Conservation (phyloP, 1,140 invertebrate genomes). For the Anagrus nilaparvatae region DNA sequence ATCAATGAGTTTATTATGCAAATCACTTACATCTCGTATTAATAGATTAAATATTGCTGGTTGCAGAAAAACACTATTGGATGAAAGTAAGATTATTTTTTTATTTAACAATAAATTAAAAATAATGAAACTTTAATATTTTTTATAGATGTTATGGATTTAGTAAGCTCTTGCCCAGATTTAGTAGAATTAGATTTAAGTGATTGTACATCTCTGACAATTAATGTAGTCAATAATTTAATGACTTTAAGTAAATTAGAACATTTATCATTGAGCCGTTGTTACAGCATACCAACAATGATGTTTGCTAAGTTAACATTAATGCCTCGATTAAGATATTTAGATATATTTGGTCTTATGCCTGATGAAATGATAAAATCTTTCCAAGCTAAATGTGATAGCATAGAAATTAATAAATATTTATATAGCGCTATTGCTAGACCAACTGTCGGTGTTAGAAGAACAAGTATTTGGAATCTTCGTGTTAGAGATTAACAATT, state of each 20-base stretch:
- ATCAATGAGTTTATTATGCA: constrained; percentile 51
- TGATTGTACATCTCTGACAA: constrained; percentile 66
- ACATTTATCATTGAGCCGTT: constrained; percentile 73
- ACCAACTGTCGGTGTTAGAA: constrained; percentile 72
- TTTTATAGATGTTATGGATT: constrained; percentile 53
- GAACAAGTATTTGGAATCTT: constrained; percentile 82
- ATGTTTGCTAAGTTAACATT: constrained; percentile 42
- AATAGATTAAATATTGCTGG: constrained; percentile 72
- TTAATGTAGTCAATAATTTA: constrained; percentile 47
- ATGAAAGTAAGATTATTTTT: constrained; percentile 53
- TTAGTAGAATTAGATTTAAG: constrained; percentile 79
- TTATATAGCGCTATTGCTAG: constrained; percentile 72
- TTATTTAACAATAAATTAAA: constrained; percentile 3
- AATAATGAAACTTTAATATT: constrained; percentile 16
- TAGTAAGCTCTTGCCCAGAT: constrained; percentile 56
- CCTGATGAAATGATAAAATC: constrained; percentile 46
- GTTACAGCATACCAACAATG: constrained; percentile 63
- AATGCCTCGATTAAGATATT: constrained; percentile 50
- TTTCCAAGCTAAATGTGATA: constrained; percentile 43
- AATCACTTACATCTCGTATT: constrained; percentile 51
- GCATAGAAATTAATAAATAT: constrained; percentile 56
- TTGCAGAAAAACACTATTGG: constrained; percentile 60
- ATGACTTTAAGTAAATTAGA: constrained; percentile 59
- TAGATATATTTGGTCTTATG: constrained; percentile 71
- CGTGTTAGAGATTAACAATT: constrained; percentile 64